phyloP scores from a whole-genome alignment of 1,140 invertebrate species.

The Palaemon carinicauda region DNA sequence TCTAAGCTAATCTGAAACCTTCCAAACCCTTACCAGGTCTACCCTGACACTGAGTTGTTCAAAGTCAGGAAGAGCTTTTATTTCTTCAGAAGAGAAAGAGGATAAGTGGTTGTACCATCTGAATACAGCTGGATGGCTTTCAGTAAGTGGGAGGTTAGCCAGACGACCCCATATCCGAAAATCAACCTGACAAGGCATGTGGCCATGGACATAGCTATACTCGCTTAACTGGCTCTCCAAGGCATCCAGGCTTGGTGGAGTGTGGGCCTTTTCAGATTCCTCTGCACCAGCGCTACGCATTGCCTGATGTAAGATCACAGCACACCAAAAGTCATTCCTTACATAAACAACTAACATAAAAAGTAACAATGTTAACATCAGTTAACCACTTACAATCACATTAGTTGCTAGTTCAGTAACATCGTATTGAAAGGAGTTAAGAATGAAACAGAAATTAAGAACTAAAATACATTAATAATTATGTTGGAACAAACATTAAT shows the following conservation, averaged over 20 bases:
- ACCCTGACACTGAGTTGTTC: constrained; percentile 18
- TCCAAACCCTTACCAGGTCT: constrained; percentile 22
- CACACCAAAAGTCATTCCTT: too few relatives aligned
- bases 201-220: constrained; percentile 62
- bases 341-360: too few relatives aligned
- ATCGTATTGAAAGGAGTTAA: too few relatives aligned
- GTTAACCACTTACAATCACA: too few relatives aligned
- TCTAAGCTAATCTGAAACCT: neutral
- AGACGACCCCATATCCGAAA: constrained; percentile 47
- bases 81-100: constrained; percentile 24
- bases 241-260: constrained; percentile 12
- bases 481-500: too few relatives aligned
- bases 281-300: too few relatives aligned
- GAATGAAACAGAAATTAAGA: too few relatives aligned
- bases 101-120: constrained; percentile 63
- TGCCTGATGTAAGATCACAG: too few relatives aligned
- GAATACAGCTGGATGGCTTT: constrained; percentile 60
- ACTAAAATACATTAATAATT: too few relatives aligned
- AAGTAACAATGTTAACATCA: too few relatives aligned
- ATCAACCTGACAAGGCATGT: constrained; percentile 60
- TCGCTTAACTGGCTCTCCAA: constrained; percentile 60
- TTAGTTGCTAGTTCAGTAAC: too few relatives aligned
- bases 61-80: constrained; percentile 28
- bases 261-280: too few relatives aligned
- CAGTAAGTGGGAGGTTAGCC: neutral